Base-by-base conservation (phyloP, 1,140 invertebrate species). In the Neodiprion fabricii region DNA sequence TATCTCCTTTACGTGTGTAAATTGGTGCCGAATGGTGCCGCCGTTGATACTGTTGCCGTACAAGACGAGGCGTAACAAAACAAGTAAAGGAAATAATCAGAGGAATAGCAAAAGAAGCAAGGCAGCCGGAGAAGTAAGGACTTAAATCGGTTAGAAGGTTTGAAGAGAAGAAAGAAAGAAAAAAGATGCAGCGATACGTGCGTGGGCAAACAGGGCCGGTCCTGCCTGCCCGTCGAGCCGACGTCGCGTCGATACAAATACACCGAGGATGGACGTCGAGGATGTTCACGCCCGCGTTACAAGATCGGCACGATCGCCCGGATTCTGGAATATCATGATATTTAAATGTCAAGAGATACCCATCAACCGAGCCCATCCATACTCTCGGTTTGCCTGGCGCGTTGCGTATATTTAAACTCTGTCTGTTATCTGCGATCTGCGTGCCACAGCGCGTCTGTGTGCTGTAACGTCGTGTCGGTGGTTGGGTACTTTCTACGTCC, bases 281-380 rank as follows among this genome's bases (percentile, higher is more conserved):
- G 53, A 61, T 61, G 53, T 61, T 61, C 53, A 61, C 53, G 53
- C 53, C 53, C 53, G 53, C 53, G 53, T 61, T 61, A 61, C 53
- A 61, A 61, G 53, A 61, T 61, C 53, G 53, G 53, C 53, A 61
- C 53, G 53, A 61, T 61, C 53, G 53, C 53, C 53, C 53, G 53
- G 53, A 61, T 14, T 61, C 53, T 61, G 53, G 53, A 61, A 61
- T 61, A 61, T 61, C 53, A 61, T 61, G 53, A 61, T 61, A 61
- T 61, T 61, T 61, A 61, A 61, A 61, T 61, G 53, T 61, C 53
- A 61, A 61, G 53, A 61, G 53, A 61, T 61, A 61, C 53, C 53
- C 53, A 61, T 61, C 8, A 61, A 61, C 53, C 53, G 53, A 14
- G 53, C 53, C 53, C 53, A 61, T 61, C 53, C 53, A 61, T 17